Percentiles rank a stretch among this genome's conserved stretches.
Conservation (phyloP, 2,113 vertebrate species). For the Myiozetetes cayanensis region DNA sequence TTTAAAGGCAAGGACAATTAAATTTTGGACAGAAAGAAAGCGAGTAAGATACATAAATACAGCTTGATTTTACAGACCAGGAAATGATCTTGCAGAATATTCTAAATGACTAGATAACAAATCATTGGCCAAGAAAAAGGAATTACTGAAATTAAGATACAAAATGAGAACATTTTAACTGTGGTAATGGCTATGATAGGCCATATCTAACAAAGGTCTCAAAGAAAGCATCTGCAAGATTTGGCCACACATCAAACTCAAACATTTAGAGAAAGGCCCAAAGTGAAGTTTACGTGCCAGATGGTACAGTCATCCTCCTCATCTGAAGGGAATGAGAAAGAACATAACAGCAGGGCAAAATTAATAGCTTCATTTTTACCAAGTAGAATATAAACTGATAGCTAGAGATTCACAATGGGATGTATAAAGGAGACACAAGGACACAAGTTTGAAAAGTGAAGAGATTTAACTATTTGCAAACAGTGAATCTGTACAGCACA, state of each 20-base stretch:
- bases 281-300: not conserved
- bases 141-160: slow-evolving; percentile 13
- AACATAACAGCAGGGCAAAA: not conserved
- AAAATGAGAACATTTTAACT: slow-evolving; percentile 23
- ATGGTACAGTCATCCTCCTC: not conserved
- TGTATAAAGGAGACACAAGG: not conserved
- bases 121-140: slow-evolving; percentile 42
- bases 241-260: slow-evolving; percentile 3
- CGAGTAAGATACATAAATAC: slow-evolving; percentile 2
- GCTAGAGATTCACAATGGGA: not conserved
- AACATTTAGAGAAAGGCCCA: slow-evolving; percentile 19
- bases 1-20: slow-evolving; percentile 26
- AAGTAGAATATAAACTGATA: not conserved
- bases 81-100: slow-evolving; percentile 22
- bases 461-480: not conserved
- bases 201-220: slow-evolving; percentile 19
- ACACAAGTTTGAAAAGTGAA: not conserved
- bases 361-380: not conserved
- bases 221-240: slow-evolving; percentile 11
- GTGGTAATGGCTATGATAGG: not conserved
- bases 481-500: not conserved
- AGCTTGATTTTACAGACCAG: slow-evolving; percentile 4
- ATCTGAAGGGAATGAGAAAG: not conserved
- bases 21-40: slow-evolving; percentile 2
- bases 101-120: slow-evolving; percentile 40